Percentiles rank a stretch among this genome's conserved stretches.
These are phyloP conservation scores for Drosophila infuscata DNA, from an alignment of 2,888 invertebrate species.

Conservation along the genomic window DNA sequence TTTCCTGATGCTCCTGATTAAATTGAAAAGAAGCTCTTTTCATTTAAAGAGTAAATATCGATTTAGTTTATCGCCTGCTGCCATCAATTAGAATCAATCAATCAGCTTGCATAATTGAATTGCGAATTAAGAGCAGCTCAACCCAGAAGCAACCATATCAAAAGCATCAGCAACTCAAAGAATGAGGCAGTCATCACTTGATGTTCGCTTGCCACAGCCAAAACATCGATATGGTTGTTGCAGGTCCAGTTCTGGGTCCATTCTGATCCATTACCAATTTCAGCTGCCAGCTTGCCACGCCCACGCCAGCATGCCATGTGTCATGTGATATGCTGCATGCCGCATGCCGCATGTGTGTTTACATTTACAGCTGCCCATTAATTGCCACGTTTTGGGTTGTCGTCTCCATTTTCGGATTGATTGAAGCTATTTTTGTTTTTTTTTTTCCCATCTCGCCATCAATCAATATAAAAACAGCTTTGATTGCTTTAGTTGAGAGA, in stretches of 20 bases:
- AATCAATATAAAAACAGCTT: neutral
- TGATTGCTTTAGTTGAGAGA: constrained; percentile 2
- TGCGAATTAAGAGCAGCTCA: constrained; percentile 57
- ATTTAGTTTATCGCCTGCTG: neutral
- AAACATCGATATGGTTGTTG: constrained; percentile 9
- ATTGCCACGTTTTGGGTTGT: constrained; percentile 49
- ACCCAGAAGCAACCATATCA: constrained; percentile 4
- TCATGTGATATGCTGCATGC: constrained; percentile 13
- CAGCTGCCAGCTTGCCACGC: constrained; percentile 25
- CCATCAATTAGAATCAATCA: constrained; percentile 71
- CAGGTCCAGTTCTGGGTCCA: neutral
- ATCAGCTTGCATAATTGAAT: constrained; percentile 74
- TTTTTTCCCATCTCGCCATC: neutral
- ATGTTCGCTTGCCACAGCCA: constrained; percentile 2
- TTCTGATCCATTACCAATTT: constrained; percentile 12
- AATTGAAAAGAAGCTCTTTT: constrained; percentile 6
- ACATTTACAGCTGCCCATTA: constrained; percentile 48
- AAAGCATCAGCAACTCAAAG: constrained; percentile 19
- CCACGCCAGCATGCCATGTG: constrained; percentile 7
- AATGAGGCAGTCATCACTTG: constrained; percentile 23
- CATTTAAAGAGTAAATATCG: constrained; percentile 1
- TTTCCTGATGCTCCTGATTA: neutral
- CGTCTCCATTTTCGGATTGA: constrained; percentile 48
- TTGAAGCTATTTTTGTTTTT: constrained; percentile 35
- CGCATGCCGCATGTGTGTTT: constrained; percentile 38